Base-by-base conservation (phyloP, 2,797 vertebrate genomes). In the Parambassis ranga region DNA sequence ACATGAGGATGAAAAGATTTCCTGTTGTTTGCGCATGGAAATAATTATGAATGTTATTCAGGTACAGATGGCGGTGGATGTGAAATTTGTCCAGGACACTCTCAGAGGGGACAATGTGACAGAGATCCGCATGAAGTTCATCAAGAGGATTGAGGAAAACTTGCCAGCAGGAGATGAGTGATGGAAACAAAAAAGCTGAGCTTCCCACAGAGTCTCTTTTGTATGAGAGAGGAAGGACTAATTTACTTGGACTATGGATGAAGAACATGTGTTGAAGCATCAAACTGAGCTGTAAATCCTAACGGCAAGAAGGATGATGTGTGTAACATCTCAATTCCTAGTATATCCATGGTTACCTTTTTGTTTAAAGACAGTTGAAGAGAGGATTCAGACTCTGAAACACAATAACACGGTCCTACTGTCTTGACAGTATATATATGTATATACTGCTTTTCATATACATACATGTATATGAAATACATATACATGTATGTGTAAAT, bases 61-160 rank as follows among this genome's bases (percentile, higher is more conserved):
- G 98, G 97, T 99, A 65, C 98, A 99, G 92, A 99, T 99, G 98
- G 97, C 97, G 0, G 96, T 99, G 23, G 98, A 99, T 59, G 96
- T 98, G 52, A 95, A 92, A 64, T 98, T 99, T 81, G 92, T 91
- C 48, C 97, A 98, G 86, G 98, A 99, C 87, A 98, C 95, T 0
- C 90, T 99, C 75, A 94, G 97, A 88, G 98, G 97, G 3, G 98
- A 99, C 66, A 94, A 93, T 1, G 95, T 98, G 82, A 99, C 98
- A 57, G 98, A 99, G 89, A 97, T 99, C 53, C 92, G 98, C 18
- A 98, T 99, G 97, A 96, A 96, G 87, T 99, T 99, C 82, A 95
- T 99, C 87, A 96, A 95, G 89, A 87, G 97, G 85, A 99, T 99
- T 15, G 98, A 99, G 75, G 98, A 99, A 87, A 99, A 97, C 71